phyloP scores from a whole-genome alignment of 2,797 vertebrate species.

The Natrix natrix region DNA sequence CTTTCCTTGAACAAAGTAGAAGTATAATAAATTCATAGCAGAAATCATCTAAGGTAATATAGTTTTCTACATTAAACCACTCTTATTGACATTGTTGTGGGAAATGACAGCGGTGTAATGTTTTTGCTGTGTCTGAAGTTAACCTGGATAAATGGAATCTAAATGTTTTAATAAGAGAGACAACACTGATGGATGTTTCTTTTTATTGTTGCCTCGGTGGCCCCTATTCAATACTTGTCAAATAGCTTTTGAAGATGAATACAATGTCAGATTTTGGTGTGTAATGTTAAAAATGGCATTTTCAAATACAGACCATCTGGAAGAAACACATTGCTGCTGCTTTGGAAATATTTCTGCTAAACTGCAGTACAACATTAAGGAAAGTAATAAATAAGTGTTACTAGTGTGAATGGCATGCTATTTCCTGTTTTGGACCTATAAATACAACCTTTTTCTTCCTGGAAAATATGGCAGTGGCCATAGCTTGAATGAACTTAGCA shows the following conservation, averaged over 20 bases:
- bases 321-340: not conserved
- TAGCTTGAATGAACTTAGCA: not conserved
- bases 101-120: not conserved
- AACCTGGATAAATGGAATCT: not conserved
- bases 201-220: not conserved
- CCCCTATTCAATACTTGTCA: not conserved
- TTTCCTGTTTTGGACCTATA: not conserved
- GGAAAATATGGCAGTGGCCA: not conserved
- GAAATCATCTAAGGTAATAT: not conserved
- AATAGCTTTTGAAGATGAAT: not conserved
- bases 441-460: not conserved
- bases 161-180: not conserved
- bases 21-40: not conserved
- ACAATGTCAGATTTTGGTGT: not conserved
- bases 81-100: not conserved
- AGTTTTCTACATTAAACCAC: not conserved
- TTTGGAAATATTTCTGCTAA: not conserved
- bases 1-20: not conserved
- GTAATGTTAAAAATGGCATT: not conserved
- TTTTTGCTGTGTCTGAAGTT: no score
- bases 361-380: not conserved
- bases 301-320: not conserved
- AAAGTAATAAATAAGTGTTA: not conserved
- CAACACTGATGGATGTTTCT: not conserved
- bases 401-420: slow-evolving; percentile 5